These are phyloP conservation scores for Pilophorus perplexus DNA, from an alignment of 2,888 invertebrate species.

Conservation along the genomic window DNA sequence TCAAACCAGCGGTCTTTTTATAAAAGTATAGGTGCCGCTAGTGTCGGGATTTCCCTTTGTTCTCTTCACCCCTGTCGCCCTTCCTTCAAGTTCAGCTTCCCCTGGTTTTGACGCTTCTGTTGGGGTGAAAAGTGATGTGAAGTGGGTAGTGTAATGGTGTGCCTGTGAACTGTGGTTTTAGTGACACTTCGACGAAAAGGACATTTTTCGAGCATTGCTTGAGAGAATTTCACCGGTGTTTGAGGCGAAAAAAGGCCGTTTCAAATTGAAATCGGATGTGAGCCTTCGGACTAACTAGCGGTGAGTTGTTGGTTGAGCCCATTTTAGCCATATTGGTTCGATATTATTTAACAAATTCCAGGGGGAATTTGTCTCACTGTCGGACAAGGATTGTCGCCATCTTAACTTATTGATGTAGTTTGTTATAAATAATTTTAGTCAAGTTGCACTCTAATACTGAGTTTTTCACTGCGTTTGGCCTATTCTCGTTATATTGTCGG, in stretches of 20 bases:
- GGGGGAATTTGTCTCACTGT: constrained; percentile 44
- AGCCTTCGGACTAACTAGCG: background rate
- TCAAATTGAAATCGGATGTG: too few species aligned
- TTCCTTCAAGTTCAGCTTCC: constrained; percentile 38
- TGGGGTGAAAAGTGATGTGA: constrained; percentile 30
- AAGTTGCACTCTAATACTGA: too few species aligned
- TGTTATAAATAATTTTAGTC: too few species aligned
- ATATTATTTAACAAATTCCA: constrained; percentile 45
- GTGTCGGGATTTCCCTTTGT: constrained; percentile 32
- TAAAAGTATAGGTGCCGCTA: background rate
- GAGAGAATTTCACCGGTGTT: too few species aligned
- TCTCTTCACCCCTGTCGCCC: background rate
- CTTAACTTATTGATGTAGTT: constrained; percentile 46
- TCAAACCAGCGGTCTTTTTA: constrained; percentile 2
- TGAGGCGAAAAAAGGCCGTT: too few species aligned
- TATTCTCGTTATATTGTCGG: too few species aligned
- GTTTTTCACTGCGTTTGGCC: too few species aligned
- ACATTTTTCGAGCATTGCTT: too few species aligned
- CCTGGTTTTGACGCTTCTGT: constrained; percentile 46
- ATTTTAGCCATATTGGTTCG: constrained; percentile 24
- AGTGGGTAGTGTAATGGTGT: constrained; percentile 21
- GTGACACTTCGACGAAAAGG: too few species aligned
- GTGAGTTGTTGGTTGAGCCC: constrained; percentile 25
- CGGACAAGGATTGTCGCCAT: constrained; percentile 46
- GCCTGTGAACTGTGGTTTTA: background rate